Conservation (phyloP, 2,888 invertebrate species). For the Brachycybe producta region DNA sequence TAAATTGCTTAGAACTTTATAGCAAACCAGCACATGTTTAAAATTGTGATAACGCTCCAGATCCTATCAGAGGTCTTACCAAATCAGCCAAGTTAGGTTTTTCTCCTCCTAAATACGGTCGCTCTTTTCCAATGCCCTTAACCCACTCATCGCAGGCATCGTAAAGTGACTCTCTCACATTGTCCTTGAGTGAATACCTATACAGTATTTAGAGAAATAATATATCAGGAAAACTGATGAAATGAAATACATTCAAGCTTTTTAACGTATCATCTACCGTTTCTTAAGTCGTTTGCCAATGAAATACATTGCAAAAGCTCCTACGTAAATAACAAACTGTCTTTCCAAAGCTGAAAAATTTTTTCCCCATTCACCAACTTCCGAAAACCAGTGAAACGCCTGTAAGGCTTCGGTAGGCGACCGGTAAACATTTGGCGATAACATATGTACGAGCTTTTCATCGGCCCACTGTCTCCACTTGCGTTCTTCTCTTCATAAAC, state of each 20-base stretch:
- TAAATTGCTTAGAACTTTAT: neutral
- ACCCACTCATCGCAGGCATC: constrained; percentile 76
- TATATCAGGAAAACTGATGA: constrained; percentile 9
- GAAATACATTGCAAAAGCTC: constrained; percentile 85
- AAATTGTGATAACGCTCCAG: too few species aligned
- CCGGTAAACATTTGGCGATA: constrained; percentile 95
- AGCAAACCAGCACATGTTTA: neutral
- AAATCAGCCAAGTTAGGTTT: constrained; percentile 84
- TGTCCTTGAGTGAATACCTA: constrained; percentile 68
- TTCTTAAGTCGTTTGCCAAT: constrained; percentile 78
- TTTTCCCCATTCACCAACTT: constrained; percentile 79
- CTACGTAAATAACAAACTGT: constrained; percentile 73
- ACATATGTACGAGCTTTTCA: constrained; percentile 70
- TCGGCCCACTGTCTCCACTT: constrained; percentile 96
- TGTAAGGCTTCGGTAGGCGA: constrained; percentile 69
- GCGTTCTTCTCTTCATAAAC: constrained; percentile 62
- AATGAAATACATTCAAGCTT: constrained; percentile 6
- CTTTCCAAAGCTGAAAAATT: constrained; percentile 79
- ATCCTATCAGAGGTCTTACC: too few species aligned
- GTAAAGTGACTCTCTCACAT: constrained; percentile 79
- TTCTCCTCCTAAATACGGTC: constrained; percentile 68
- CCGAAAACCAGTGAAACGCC: constrained; percentile 87
- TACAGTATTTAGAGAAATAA: constrained; percentile 6
- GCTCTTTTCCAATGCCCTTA: constrained; percentile 46
- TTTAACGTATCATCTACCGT: constrained; percentile 40